Conservation (phyloP, 2,888 invertebrate species). For the Nebria salina region DNA sequence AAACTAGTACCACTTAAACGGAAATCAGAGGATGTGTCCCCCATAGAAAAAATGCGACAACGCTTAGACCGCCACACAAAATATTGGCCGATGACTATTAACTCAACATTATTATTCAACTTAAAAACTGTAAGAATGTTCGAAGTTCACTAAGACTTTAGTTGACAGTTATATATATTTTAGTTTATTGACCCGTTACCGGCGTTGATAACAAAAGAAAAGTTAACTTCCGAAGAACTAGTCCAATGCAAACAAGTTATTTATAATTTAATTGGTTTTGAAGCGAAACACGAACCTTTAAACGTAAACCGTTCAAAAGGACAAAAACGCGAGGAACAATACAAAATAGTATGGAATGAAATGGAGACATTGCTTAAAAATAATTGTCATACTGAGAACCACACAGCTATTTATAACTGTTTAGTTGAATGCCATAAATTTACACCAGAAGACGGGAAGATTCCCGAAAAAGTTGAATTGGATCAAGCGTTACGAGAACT, state of each 20-base stretch:
- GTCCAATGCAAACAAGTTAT: slow-evolving; percentile 87
- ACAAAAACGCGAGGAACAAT: slow-evolving; percentile 85
- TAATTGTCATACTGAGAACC: slow-evolving; percentile 80
- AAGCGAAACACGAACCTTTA: slow-evolving; percentile 84
- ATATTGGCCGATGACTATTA: slow-evolving; percentile 90
- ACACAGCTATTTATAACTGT: slow-evolving; percentile 80
- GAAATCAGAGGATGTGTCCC: slow-evolving; percentile 62
- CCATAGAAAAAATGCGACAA: slow-evolving; percentile 72
- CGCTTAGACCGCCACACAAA: slow-evolving; percentile 81
- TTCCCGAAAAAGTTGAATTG: slow-evolving; percentile 69
- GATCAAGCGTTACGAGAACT: slow-evolving; percentile 70
- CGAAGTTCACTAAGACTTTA: neutral
- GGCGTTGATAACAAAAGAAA: slow-evolving; percentile 81
- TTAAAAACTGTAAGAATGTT: slow-evolving; percentile 71
- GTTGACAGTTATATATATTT: slow-evolving; percentile 48
- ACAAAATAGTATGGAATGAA: slow-evolving; percentile 90
- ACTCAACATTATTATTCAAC: slow-evolving; percentile 88
- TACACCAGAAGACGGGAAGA: slow-evolving; percentile 66
- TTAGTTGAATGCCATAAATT: slow-evolving; percentile 79
- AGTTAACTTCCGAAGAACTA: slow-evolving; percentile 85
- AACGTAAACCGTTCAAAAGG: slow-evolving; percentile 71
- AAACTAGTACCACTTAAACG: slow-evolving; percentile 77
- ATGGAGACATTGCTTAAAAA: slow-evolving; percentile 83
- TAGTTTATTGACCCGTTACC: slow-evolving; percentile 85
- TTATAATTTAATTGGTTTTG: slow-evolving; percentile 80